Evolutionary conservation across 2,797 vertebrate genomes (phyloP).

Genomic region (Sorex maritimensis): DNA sequence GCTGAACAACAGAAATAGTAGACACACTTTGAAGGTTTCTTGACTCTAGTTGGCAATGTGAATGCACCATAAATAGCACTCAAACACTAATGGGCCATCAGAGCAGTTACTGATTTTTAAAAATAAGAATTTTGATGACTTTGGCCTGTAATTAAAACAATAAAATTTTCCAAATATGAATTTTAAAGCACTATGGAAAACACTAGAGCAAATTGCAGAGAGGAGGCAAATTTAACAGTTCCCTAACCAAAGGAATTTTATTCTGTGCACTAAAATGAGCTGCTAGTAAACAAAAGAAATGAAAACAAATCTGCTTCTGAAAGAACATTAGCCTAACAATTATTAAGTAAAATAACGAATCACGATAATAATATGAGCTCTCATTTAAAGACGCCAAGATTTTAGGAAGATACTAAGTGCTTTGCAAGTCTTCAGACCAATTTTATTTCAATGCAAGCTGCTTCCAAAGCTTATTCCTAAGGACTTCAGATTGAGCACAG

Average conservation of each 20-base stretch:
- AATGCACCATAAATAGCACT: constrained; percentile 36
- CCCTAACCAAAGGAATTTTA: constrained; percentile 59
- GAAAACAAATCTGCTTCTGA: constrained; percentile 51
- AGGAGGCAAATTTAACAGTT: constrained; percentile 8
- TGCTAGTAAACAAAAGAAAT: constrained; percentile 63
- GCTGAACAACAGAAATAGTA: not conserved
- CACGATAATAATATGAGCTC: constrained; percentile 13
- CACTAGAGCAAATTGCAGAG: not conserved
- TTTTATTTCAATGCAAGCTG: not conserved
- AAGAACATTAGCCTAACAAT: constrained; percentile 53
- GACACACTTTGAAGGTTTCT: not conserved
- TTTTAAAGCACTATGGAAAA: constrained; percentile 60
- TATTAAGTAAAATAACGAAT: constrained; percentile 34
- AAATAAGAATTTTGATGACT: constrained; percentile 61
- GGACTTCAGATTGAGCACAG: not conserved
- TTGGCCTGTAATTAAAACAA: constrained; percentile 64
- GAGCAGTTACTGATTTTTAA: constrained; percentile 53
- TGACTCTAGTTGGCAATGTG: not conserved
- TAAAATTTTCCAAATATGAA: constrained; percentile 66
- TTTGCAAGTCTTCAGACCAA: not conserved
- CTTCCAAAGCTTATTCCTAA: constrained; percentile 23
- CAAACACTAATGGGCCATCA: constrained; percentile 30
- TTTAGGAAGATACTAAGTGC: constrained; percentile 6
- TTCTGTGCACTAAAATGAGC: constrained; percentile 53
- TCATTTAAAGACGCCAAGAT: constrained; percentile 38